Percentiles rank a stretch among this genome's conserved stretches.
phyloP scores from a whole-genome alignment of 2,113 vertebrate species.

The Hiodon alosoides region DNA sequence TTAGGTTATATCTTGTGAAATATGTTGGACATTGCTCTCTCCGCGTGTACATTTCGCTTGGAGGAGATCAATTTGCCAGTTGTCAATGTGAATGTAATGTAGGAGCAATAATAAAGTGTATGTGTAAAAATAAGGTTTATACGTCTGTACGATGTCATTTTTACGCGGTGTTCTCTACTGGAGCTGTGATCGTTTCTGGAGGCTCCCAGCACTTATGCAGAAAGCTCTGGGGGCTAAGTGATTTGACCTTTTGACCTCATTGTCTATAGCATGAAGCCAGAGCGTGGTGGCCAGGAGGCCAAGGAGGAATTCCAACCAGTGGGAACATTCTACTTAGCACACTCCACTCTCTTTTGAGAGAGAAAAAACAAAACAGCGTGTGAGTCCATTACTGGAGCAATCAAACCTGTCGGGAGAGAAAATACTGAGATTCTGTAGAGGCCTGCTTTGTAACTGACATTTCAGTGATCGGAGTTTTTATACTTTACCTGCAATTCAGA shows the following conservation, averaged over 20 bases:
- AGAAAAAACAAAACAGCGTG: not conserved
- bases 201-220: not conserved
- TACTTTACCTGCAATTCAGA: not conserved
- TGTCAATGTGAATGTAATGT: not conserved
- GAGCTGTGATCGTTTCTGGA: not conserved
- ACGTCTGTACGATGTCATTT: too few species aligned
- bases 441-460: too few species aligned
- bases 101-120: too few species aligned
- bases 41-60: not conserved
- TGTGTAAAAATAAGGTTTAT: too few species aligned
- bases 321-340: not conserved
- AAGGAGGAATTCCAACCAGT: not conserved
- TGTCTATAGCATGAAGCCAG: constrained; percentile 1
- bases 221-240: constrained; percentile 9
- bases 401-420: not conserved
- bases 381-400: not conserved
- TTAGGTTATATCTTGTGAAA: constrained; percentile 9
- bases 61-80: not conserved
- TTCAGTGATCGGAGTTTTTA: too few species aligned
- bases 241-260: constrained; percentile 18
- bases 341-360: not conserved
- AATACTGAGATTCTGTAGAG: too few species aligned
- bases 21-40: not conserved
- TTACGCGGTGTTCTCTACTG: not conserved
- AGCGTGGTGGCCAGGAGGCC: not conserved